A percentile compares a stretch with the other conserved stretches of the same genome.
Conservation (phyloP, 2,888 invertebrate genomes). For the Coenonympha glycerion region DNA sequence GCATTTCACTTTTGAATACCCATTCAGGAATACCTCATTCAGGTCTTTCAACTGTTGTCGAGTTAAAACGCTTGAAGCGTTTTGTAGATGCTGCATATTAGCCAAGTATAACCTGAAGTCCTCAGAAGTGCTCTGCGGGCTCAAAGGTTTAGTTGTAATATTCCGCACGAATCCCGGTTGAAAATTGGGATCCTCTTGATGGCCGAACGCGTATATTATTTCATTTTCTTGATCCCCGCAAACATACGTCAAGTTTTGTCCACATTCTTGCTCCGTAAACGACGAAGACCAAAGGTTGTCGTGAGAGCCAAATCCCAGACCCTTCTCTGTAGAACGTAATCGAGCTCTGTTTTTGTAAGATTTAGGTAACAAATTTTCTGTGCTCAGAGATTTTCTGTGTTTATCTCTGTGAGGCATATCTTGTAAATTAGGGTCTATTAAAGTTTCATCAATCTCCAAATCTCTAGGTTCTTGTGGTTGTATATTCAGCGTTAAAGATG, state of each 20-base stretch:
- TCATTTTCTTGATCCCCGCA: slow-evolving; percentile 71
- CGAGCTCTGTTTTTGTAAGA: slow-evolving; percentile 63
- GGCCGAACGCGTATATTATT: slow-evolving; percentile 67
- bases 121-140: slow-evolving; percentile 80
- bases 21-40: slow-evolving; percentile 76
- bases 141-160: slow-evolving; percentile 79
- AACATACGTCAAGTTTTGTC: slow-evolving; percentile 61
- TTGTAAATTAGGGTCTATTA: slow-evolving; percentile 54
- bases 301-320: slow-evolving; percentile 63
- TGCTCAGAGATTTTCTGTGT: slow-evolving; percentile 77
- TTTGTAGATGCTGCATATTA: slow-evolving; percentile 83
- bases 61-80: slow-evolving; percentile 79
- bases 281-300: slow-evolving; percentile 71
- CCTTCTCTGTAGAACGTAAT: slow-evolving; percentile 48
- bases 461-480: slow-evolving; percentile 65
- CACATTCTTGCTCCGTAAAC: slow-evolving; percentile 56
- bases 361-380: slow-evolving; percentile 76
- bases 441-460: slow-evolving; percentile 61
- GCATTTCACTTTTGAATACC: slow-evolving; percentile 66
- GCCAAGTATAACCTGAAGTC: slow-evolving; percentile 83
- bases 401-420: slow-evolving; percentile 57
- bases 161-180: slow-evolving; percentile 66
- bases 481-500: slow-evolving; percentile 83
- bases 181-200: slow-evolving; percentile 55
- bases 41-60: slow-evolving; percentile 77